Percentiles rank a stretch among this genome's conserved stretches.
Evolutionary conservation across 1,140 invertebrate genomes (phyloP).

Genomic region (Drosophila setifemur): DNA sequence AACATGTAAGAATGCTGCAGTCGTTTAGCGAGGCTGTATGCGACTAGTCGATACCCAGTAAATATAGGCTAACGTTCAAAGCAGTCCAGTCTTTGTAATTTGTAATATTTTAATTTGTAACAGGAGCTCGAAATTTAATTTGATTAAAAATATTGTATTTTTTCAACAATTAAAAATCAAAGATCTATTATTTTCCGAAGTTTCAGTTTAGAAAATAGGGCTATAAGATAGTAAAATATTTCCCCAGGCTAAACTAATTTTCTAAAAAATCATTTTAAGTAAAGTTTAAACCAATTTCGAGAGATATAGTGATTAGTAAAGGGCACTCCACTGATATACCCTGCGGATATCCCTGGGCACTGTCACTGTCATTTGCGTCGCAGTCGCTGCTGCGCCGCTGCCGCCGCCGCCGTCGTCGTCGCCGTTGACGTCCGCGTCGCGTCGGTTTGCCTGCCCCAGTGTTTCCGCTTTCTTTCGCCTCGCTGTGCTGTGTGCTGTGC

Average conservation of each 20-base stretch:
- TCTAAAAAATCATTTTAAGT: too few species aligned
- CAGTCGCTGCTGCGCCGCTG: conserved; percentile 47
- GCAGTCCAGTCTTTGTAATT: neutral
- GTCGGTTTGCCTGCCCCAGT: conserved; percentile 70
- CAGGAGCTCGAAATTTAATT: neutral
- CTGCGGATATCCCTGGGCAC: conserved; percentile 20
- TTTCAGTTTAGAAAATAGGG: too few species aligned
- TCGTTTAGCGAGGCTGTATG: conserved; percentile 8
- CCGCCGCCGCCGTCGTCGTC: conserved; percentile 26
- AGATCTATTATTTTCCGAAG: too few species aligned
- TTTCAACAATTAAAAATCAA: too few species aligned
- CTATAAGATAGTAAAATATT: too few species aligned
- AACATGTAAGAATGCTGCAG: conserved; percentile 55
- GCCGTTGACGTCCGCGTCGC: conserved; percentile 51
- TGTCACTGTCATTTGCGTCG: conserved; percentile 73
- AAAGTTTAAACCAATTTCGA: too few species aligned
- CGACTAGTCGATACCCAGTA: conserved; percentile 18
- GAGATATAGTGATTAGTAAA: too few species aligned
- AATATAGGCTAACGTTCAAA: neutral
- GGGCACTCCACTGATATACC: conserved; percentile 35
- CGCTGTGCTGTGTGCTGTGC: too few species aligned
- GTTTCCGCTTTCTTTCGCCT: conserved; percentile 76
- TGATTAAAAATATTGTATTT: too few species aligned
- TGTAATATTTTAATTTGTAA: neutral
- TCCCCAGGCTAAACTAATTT: too few species aligned